Conservation (phyloP, 1,140 invertebrate species). For the Drosophila kanapiae region DNA sequence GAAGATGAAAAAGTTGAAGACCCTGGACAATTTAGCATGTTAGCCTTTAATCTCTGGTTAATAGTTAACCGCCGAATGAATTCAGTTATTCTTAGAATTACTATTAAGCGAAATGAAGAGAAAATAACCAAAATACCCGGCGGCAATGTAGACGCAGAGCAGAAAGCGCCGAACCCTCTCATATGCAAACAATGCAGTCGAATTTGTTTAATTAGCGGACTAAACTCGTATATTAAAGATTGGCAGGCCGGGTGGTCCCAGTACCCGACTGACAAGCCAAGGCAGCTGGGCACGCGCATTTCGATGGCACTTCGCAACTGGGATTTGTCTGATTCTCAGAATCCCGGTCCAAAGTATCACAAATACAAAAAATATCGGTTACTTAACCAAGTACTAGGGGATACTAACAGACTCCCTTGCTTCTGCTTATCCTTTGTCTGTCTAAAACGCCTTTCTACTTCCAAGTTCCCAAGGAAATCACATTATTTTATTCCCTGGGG, state of each 20-base stretch:
- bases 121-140: background rate
- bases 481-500: background rate
- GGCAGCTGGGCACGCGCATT: slow-evolving; percentile 72
- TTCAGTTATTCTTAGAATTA: no score
- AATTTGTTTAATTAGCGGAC: slow-evolving; percentile 77
- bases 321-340: slow-evolving; percentile 20
- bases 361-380: background rate
- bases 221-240: slow-evolving; percentile 52
- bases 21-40: no score
- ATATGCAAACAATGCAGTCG: slow-evolving; percentile 64
- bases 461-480: no score
- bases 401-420: no score
- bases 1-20: no score
- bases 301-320: slow-evolving; percentile 19
- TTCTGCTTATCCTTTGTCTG: no score
- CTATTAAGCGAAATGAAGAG: no score
- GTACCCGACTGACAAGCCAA: slow-evolving; percentile 67
- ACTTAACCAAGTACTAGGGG: no score
- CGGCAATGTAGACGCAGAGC: background rate
- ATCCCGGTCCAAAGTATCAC: background rate
- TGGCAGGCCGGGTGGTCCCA: slow-evolving; percentile 41
- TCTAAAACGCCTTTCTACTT: no score
- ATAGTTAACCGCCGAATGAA: background rate
- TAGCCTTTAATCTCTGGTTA: background rate
- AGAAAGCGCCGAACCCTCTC: slow-evolving; percentile 2